phyloP scores from a whole-genome alignment of 2,888 invertebrate genomes.

The Drosophila melanosoma region DNA sequence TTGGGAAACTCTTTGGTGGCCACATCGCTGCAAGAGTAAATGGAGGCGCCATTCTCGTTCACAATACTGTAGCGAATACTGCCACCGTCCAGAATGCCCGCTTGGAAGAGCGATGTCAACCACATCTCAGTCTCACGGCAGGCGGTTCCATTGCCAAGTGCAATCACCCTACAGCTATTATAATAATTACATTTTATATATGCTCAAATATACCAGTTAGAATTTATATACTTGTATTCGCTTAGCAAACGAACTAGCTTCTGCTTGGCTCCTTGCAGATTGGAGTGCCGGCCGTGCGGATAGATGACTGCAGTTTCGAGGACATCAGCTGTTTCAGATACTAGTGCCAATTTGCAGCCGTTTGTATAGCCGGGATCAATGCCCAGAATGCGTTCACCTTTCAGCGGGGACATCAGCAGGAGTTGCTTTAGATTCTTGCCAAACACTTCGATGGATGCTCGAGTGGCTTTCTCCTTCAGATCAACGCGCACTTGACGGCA shows the following conservation, averaged over 20 bases:
- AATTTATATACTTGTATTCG: conserved; percentile 86
- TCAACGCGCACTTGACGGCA: conserved; percentile 90
- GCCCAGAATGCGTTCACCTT: conserved; percentile 92
- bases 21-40: conserved; percentile 94
- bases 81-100: conserved; percentile 86
- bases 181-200: neutral
- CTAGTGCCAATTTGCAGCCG: conserved; percentile 95
- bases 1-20: conserved; percentile 94
- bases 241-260: conserved; percentile 86
- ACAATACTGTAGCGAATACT: conserved; percentile 91
- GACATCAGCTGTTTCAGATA: conserved; percentile 90
- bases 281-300: conserved; percentile 86
- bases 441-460: conserved; percentile 94
- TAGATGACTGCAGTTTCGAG: conserved; percentile 89
- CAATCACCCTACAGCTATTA: conserved; percentile 91
- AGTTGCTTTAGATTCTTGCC: conserved; percentile 93
- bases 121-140: conserved; percentile 94
- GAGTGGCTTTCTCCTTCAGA: conserved; percentile 91
- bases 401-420: conserved; percentile 91
- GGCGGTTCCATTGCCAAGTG: conserved; percentile 95
- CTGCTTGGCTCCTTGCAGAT: conserved; percentile 70
- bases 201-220: neutral
- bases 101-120: conserved; percentile 87
- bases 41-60: conserved; percentile 95
- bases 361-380: conserved; percentile 96